A percentile compares a stretch with the other conserved stretches of the same genome.
Evolutionary conservation across 1,140 invertebrate genomes (phyloP).

Genomic region (Coenobita brevimanus): DNA sequence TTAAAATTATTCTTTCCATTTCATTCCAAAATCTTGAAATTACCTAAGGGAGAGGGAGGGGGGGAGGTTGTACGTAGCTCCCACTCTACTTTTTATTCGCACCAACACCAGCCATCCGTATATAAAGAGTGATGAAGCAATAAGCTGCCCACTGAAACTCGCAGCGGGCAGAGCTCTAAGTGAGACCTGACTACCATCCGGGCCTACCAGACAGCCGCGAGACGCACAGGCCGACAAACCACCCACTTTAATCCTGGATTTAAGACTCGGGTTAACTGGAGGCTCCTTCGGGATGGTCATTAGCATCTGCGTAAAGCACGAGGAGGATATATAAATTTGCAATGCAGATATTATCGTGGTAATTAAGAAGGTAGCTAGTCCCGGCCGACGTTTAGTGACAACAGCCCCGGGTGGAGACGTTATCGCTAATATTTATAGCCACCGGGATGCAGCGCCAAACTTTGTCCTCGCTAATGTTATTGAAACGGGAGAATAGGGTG

Average conservation of each 20-base stretch:
- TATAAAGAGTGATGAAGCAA: no score
- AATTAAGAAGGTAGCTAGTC: conserved; percentile 66
- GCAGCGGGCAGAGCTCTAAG: not conserved
- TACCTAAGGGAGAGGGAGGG: no score
- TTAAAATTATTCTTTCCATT: no score
- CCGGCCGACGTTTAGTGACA: conserved; percentile 63
- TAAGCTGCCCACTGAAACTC: not conserved
- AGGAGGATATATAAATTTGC: conserved; percentile 63
- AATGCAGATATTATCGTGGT: conserved; percentile 63
- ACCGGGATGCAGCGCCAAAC: conserved; percentile 48
- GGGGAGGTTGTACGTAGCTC: no score
- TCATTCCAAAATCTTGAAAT: no score
- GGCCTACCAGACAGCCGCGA: conserved; percentile 30
- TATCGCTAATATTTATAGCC: conserved; percentile 57
- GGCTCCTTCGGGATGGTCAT: conserved; percentile 42
- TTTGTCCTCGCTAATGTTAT: conserved; percentile 56
- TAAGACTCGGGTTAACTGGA: conserved; percentile 41
- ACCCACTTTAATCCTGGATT: conserved; percentile 56
- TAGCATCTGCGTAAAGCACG: conserved; percentile 64
- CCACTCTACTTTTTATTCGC: no score
- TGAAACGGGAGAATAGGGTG: not conserved
- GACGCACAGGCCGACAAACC: conserved; percentile 52
- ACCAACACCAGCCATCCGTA: no score
- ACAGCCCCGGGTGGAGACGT: conserved; percentile 60
- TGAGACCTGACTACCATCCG: conserved; percentile 5